Evolutionary conservation across 2,113 vertebrate genomes (phyloP).

Genomic region (Microcebus ravelobensis): DNA sequence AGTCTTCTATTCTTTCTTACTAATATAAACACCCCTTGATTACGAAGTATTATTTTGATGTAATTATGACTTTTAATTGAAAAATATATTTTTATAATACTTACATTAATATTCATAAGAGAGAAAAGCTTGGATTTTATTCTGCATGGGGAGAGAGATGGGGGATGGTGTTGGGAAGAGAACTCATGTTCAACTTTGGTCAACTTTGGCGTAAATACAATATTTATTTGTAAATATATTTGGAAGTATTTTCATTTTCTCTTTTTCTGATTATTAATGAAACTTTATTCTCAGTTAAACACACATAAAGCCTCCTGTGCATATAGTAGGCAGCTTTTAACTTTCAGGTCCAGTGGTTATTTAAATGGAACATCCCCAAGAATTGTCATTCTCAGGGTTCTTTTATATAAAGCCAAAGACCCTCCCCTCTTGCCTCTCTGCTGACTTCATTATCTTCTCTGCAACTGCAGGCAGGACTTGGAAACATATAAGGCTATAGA

Average conservation of each 20-base stretch:
- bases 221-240: not conserved
- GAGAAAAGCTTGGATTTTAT: not conserved
- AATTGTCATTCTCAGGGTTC: conserved; percentile 44
- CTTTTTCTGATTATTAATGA: not conserved
- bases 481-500: not conserved
- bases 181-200: not conserved
- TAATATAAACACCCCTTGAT: not conserved
- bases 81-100: not conserved
- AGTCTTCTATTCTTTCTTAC: not conserved
- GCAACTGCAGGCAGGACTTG: not conserved
- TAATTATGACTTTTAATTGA: not conserved
- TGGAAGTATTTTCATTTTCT: not conserved
- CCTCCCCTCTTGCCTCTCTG: not conserved
- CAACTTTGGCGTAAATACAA: not conserved
- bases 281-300: no score
- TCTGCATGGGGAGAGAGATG: not conserved
- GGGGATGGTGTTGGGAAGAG: not conserved
- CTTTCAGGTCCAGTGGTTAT: conserved; percentile 42
- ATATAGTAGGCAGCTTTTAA: conserved; percentile 9
- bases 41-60: not conserved
- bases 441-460: conserved; percentile 66
- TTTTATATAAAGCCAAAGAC: conserved; percentile 60
- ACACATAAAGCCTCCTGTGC: no score
- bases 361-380: conserved; percentile 55
- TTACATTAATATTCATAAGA: not conserved